Evolutionary conservation across 2,888 invertebrate species (phyloP).

Genomic region (Aspidiotus rigidus): DNA sequence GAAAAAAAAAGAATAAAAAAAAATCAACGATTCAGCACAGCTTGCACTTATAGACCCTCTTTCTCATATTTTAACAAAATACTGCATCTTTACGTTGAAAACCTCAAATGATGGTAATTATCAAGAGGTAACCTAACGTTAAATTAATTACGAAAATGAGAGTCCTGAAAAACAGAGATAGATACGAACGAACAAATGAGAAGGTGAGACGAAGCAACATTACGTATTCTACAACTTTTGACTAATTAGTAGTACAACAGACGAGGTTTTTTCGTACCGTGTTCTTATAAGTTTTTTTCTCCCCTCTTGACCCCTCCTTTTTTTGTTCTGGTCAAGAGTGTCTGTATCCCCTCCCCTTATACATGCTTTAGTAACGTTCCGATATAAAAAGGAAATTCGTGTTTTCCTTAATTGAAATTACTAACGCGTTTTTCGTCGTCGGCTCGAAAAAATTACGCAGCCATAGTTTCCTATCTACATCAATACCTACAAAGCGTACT

Average conservation of each 20-base stretch:
- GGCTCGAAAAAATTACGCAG: slow-evolving; percentile 11
- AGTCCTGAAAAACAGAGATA: slow-evolving; percentile 1
- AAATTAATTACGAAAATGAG: slow-evolving; percentile 14
- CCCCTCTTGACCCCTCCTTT: background rate
- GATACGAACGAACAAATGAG: background rate
- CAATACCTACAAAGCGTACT: background rate
- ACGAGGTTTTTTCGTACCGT: slow-evolving; percentile 1
- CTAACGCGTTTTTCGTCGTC: slow-evolving; percentile 8
- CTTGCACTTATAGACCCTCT: background rate
- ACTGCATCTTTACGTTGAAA: background rate
- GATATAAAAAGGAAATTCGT: slow-evolving; percentile 14
- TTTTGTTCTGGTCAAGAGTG: background rate
- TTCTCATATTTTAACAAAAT: slow-evolving; percentile 1
- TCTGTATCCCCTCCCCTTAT: background rate
- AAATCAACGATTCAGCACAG: too few species aligned
- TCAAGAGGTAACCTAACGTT: slow-evolving; percentile 6
- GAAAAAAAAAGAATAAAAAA: too few species aligned
- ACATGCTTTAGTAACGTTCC: slow-evolving; percentile 1
- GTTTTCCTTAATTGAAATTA: slow-evolving; percentile 18
- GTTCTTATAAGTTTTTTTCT: background rate
- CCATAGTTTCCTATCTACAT: background rate
- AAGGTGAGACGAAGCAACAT: background rate
- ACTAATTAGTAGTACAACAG: slow-evolving; percentile 18
- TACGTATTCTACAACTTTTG: slow-evolving; percentile 11
- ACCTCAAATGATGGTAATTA: slow-evolving; percentile 4